phyloP scores from a whole-genome alignment of 2,888 invertebrate genomes.

The Ornithoptera alexandrae region DNA sequence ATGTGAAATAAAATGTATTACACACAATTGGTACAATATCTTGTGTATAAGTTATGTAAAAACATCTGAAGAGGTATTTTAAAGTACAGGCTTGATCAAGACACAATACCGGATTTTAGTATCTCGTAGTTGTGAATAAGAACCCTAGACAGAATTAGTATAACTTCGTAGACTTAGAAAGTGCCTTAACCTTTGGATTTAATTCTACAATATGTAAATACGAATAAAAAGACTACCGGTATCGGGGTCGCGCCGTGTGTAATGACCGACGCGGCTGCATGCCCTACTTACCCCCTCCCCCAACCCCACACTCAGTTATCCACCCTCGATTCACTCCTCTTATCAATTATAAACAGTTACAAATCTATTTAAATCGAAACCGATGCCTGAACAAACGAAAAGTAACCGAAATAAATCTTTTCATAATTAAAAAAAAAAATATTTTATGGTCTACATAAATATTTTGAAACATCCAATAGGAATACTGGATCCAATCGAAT shows the following conservation, averaged over 20 bases:
- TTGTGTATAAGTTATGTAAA: too few species aligned
- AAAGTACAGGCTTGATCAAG: too few species aligned
- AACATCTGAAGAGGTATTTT: background rate
- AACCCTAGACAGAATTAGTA: background rate
- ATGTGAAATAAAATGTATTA: too few species aligned
- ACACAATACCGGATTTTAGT: background rate
- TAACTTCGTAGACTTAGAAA: background rate
- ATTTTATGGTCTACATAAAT: too few species aligned
- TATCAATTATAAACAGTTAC: constrained; percentile 16
- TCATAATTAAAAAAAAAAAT: too few species aligned
- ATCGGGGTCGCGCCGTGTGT: constrained; percentile 27
- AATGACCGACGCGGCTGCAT: constrained; percentile 28
- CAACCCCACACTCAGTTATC: constrained; percentile 16
- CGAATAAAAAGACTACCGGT: constrained; percentile 22
- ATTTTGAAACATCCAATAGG: too few species aligned
- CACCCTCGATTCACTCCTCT: constrained; percentile 8
- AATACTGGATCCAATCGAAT: too few species aligned
- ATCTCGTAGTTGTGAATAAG: background rate
- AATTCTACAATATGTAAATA: constrained; percentile 9
- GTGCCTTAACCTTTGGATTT: constrained; percentile 4
- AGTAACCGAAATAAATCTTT: too few species aligned
- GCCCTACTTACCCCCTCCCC: constrained; percentile 16
- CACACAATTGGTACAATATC: too few species aligned
- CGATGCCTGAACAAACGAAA: background rate
- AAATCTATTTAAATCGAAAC: constrained; percentile 9